A percentile compares a stretch with the other conserved stretches of the same genome.
These are phyloP conservation scores for Nothura maculosa DNA, from an alignment of 2,797 vertebrate species.

Conservation along the genomic window DNA sequence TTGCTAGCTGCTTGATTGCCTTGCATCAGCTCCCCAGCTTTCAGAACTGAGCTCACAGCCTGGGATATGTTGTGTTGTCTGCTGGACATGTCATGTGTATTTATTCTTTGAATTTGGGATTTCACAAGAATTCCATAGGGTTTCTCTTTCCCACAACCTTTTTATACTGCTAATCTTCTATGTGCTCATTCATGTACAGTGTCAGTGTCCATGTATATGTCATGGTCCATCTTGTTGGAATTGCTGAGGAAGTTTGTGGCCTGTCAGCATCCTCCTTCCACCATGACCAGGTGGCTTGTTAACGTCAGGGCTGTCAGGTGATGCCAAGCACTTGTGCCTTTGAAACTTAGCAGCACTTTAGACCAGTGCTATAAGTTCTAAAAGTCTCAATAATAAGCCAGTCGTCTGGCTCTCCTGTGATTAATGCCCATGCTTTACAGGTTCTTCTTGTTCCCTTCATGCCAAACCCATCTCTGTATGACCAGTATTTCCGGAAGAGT, in stretches of 20 bases:
- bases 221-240: not conserved
- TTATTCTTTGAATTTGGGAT: not conserved
- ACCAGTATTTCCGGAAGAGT: not conserved
- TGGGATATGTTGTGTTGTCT: not conserved
- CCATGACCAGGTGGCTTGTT: not conserved
- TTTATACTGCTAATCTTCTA: not conserved
- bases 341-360: not conserved
- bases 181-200: not conserved
- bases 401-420: not conserved
- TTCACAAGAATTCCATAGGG: not conserved
- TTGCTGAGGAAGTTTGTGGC: not conserved
- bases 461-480: not conserved
- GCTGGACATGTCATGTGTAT: not conserved
- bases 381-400: not conserved
- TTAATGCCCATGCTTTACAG: not conserved
- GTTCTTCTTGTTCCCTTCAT: conserved; percentile 50
- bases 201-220: not conserved
- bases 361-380: not conserved
- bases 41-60: not conserved
- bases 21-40: not conserved
- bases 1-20: not conserved
- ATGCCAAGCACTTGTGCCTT: not conserved
- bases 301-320: not conserved
- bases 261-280: not conserved
- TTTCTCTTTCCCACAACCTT: not conserved